Base-by-base conservation (phyloP, 2,797 vertebrate species). In the Austrolebias charrua region DNA sequence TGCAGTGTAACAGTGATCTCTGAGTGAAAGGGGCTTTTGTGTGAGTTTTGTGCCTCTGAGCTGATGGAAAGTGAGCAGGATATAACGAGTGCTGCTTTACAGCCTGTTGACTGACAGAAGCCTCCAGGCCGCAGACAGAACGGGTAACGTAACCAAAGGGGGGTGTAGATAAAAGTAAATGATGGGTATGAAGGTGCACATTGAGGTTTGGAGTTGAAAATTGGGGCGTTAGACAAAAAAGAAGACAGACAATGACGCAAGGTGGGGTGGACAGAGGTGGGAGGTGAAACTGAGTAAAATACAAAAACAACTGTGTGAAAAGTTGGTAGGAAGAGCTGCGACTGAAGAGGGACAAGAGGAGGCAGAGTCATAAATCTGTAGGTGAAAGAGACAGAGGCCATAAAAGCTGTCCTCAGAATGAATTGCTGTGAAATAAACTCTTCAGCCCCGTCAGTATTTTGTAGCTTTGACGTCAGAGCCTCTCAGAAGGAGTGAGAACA, bases 61-160 rank as follows among this genome's bases (percentile, higher is more conserved):
- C 55, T 65, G 68, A 68, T 83, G 82, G 73, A 83, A 89, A 85
- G 65, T 77, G 68, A 76, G 80, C 53, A 28, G 55, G 69, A 74
- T 48, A 4, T 47, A 55, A 83, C 66, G 63, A 69, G 58, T 66
- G 66, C 53, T 52, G 51, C 63, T 90, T 85, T 87, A 85, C 61
- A 38, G 63, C 54, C 72, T 75, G 82, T 51, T 81, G 87, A 90
- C 66, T 84, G 85, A 89, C 69, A 61, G 69, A 63, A 50, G 56
- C 67, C 82, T 71, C 10, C 15, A 48, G 75, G 79, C 83, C 67
- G 67, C 78, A 80, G 83, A 85, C 78, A 56, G 48, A 72, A 57
- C 35, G 74, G 50, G 75, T 91, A 90, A 90, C 84, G 86, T 90
- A 88, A 91, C 75, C n/a, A 18, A 55, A 63, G 66, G 67, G 55